phyloP scores from a whole-genome alignment of 2,113 vertebrate species.

The Tamias sibiricus region DNA sequence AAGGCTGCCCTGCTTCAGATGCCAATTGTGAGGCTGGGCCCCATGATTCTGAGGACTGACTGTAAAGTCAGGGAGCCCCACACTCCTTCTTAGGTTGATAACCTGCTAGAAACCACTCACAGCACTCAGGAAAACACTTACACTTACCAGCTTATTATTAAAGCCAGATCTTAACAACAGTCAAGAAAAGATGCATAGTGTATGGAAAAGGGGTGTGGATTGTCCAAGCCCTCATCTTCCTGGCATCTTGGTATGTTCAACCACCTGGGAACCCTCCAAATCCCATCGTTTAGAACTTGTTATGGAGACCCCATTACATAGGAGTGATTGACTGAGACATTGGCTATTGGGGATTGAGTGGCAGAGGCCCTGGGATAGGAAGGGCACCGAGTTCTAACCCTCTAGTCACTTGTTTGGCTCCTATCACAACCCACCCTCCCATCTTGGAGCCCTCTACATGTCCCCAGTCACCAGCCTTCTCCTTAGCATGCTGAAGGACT shows the following conservation, averaged over 20 bases:
- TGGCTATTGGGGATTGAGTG: not conserved
- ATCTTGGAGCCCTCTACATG: not conserved
- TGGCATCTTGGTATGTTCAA: not conserved
- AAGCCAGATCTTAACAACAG: not conserved
- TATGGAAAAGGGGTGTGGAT: not conserved
- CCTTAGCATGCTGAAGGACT: not conserved
- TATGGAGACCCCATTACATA: not conserved
- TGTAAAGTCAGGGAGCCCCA: not conserved
- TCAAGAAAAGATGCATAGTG: rapidly evolving
- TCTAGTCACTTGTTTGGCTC: not conserved
- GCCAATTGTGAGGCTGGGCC: not conserved
- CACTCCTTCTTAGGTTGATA: not conserved
- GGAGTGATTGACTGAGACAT: not conserved
- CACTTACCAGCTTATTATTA: not conserved
- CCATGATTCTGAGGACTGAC: not conserved
- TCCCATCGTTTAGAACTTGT: not conserved
- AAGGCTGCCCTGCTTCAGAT: not conserved
- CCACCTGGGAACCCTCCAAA: not conserved
- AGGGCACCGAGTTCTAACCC: not conserved
- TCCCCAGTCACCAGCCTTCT: not conserved
- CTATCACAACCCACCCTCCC: not conserved
- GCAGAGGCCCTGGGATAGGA: not conserved
- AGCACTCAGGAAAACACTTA: not conserved
- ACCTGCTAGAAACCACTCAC: not conserved
- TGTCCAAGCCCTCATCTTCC: no score